phyloP scores from a whole-genome alignment of 1,140 invertebrate species.

The Sycophila sp. region DNA sequence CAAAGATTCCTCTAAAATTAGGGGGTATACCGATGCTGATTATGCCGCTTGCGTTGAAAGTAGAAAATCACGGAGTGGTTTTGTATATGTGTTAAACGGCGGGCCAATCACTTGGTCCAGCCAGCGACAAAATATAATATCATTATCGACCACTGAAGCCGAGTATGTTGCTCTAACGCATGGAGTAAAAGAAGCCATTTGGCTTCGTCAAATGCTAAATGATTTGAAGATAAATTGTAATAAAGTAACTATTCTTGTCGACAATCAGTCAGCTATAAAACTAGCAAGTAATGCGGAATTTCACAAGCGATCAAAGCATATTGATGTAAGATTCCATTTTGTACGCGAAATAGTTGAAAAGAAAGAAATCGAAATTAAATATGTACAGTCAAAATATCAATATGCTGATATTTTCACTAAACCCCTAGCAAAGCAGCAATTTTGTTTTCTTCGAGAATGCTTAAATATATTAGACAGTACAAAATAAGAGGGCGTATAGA shows the following conservation, averaged over 20 bases:
- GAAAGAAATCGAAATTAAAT: constrained; percentile 35
- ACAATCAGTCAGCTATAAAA: constrained; percentile 55
- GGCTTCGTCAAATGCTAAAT: constrained; percentile 21
- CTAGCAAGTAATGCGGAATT: constrained; percentile 54
- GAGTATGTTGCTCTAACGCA: constrained; percentile 31
- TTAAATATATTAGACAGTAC: too few species aligned
- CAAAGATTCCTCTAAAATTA: constrained; percentile 1
- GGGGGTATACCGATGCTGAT: constrained; percentile 38
- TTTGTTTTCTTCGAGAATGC: constrained; percentile 17
- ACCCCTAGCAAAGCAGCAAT: constrained; percentile 26
- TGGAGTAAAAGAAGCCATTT: constrained; percentile 25
- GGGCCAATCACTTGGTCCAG: background rate
- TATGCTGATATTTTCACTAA: constrained; percentile 46
- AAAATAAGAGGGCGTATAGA: too few species aligned
- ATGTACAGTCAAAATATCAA: constrained; percentile 32
- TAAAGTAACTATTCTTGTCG: constrained; percentile 35
- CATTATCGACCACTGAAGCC: constrained; percentile 36
- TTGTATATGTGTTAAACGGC: background rate
- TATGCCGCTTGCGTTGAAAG: constrained; percentile 20
- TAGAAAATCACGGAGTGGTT: background rate
- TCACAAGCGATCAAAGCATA: constrained; percentile 52
- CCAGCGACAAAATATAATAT: background rate
- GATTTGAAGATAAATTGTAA: background rate
- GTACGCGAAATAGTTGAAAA: constrained; percentile 46
- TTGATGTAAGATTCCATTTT: constrained; percentile 55